Conservation (phyloP, 2,797 vertebrate genomes). For the Telmatherina bonti region DNA sequence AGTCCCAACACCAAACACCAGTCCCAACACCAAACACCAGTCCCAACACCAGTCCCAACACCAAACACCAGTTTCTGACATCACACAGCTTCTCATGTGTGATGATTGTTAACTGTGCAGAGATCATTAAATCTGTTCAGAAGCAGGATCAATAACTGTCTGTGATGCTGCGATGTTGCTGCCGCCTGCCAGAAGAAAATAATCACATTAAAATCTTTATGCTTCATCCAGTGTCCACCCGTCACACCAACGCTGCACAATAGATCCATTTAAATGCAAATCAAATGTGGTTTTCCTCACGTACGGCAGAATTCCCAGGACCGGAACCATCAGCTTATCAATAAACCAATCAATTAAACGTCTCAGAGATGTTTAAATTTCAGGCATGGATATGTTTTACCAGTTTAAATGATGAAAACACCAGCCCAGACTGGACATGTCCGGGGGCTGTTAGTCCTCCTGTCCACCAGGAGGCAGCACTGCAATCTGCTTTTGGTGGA, state of each 20-base stretch:
- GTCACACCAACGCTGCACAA: constrained; percentile 63
- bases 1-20: too few species aligned
- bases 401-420: too few species aligned
- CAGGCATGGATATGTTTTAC: too few species aligned
- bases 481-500: too few species aligned
- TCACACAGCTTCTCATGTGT: too few species aligned
- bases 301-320: constrained; percentile 30
- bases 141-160: too few species aligned
- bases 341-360: constrained; percentile 2
- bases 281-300: constrained; percentile 64
- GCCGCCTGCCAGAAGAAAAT: constrained; percentile 25
- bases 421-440: too few species aligned
- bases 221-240: constrained; percentile 52
- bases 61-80: too few species aligned
- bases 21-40: too few species aligned
- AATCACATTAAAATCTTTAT: constrained; percentile 46
- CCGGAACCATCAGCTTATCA: neutral
- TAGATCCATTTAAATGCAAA: constrained; percentile 83
- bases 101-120: neutral
- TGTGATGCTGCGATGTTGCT: constrained; percentile 12
- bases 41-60: too few species aligned
- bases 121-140: constrained; percentile 8
- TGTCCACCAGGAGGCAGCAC: too few species aligned
- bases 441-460: too few species aligned
- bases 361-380: neutral